Evolutionary conservation across 1,140 invertebrate genomes (phyloP).

Genomic region (Ceratoteleas bidentatus): DNA sequence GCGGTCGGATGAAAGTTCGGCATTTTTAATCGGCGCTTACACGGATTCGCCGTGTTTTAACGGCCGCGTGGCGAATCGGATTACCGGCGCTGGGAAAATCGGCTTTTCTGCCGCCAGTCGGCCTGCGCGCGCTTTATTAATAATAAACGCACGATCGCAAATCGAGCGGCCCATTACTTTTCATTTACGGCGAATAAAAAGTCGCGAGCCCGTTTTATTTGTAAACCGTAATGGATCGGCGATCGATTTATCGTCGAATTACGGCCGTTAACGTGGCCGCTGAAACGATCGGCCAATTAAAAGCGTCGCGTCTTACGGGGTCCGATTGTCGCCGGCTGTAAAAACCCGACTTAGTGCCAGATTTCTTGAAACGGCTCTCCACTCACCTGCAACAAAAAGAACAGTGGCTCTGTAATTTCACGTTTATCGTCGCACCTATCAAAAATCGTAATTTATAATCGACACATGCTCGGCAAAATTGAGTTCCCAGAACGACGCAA

Average conservation of each 20-base stretch:
- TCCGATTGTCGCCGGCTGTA: slow-evolving; percentile 20
- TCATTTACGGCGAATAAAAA: slow-evolving; percentile 4
- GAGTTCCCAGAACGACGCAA: slow-evolving; percentile 42
- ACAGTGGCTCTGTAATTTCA: slow-evolving; percentile 21
- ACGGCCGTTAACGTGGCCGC: neutral
- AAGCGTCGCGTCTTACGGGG: neutral
- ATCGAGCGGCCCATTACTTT: neutral
- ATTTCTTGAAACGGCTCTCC: slow-evolving; percentile 14
- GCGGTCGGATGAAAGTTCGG: slow-evolving; percentile 32
- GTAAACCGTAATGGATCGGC: neutral
- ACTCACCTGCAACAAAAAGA: slow-evolving; percentile 58
- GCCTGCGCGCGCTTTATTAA: neutral
- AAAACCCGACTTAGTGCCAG: slow-evolving; percentile 15
- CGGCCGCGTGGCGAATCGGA: too few species aligned
- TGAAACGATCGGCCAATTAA: slow-evolving; percentile 11
- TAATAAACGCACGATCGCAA: slow-evolving; percentile 5
- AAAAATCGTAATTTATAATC: slow-evolving; percentile 37
- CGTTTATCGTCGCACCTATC: slow-evolving; percentile 22
- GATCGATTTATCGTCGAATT: slow-evolving; percentile 15
- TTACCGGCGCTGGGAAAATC: too few species aligned
- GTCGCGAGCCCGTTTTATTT: neutral
- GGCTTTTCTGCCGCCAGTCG: too few species aligned
- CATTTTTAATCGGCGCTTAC: slow-evolving; percentile 23
- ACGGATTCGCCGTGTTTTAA: neutral
- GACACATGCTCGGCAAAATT: slow-evolving; percentile 33